Percentiles rank a stretch among this genome's conserved stretches.
Conservation (phyloP, 2,888 invertebrate species). For the Mythimna pallens region DNA sequence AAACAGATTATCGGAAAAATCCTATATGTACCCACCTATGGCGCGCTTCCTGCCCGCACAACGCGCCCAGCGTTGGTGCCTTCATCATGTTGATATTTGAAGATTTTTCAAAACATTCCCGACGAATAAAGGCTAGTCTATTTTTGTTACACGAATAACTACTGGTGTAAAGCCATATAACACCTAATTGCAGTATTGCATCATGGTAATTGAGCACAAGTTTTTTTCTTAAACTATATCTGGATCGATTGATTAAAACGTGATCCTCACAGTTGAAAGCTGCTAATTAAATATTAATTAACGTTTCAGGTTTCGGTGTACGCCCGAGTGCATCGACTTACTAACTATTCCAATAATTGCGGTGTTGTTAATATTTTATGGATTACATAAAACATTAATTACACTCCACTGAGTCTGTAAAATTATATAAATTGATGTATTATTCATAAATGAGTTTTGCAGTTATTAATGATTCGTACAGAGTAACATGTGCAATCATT, state of each 20-base stretch:
- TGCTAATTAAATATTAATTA: slow-evolving; percentile 39
- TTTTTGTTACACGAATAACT: slow-evolving; percentile 17
- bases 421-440: background rate
- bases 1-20: slow-evolving; percentile 76
- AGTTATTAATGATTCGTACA: background rate
- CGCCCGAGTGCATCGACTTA: slow-evolving; percentile 1
- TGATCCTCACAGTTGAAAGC: background rate
- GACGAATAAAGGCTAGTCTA: slow-evolving; percentile 12
- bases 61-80: background rate
- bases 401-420: background rate
- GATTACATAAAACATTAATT: background rate
- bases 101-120: slow-evolving; percentile 30
- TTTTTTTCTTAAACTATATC: background rate
- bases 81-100: slow-evolving; percentile 18
- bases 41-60: slow-evolving; percentile 5
- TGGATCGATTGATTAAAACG: background rate
- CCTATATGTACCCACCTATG: slow-evolving; percentile 53
- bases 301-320: slow-evolving; percentile 21
- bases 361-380: slow-evolving; percentile 4
- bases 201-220: background rate
- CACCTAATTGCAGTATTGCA: slow-evolving; percentile 16
- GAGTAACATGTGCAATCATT: background rate
- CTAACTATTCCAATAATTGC: slow-evolving; percentile 5
- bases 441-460: background rate
- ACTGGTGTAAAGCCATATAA: slow-evolving; percentile 1